These are phyloP conservation scores for Nothobranchius kuhntae DNA, from an alignment of 2,113 vertebrate genomes.

Conservation along the genomic window DNA sequence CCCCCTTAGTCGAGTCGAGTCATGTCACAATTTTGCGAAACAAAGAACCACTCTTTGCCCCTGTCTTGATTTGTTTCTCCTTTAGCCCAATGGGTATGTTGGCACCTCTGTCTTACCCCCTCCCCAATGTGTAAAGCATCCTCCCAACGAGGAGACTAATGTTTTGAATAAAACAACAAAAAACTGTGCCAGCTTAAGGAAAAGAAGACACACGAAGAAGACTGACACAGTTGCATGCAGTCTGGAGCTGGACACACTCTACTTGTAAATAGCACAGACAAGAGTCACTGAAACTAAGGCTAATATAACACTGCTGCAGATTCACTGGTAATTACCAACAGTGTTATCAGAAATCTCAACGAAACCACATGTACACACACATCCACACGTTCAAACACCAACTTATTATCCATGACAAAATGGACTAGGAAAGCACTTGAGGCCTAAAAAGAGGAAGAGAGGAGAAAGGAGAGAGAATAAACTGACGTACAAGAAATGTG, in stretches of 20 bases:
- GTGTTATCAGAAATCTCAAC: slow-evolving; percentile 66
- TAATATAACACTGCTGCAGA: slow-evolving; percentile 71
- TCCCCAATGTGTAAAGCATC: slow-evolving; percentile 65
- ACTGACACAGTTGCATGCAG: slow-evolving; percentile 49
- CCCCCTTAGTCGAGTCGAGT: slow-evolving; percentile 29
- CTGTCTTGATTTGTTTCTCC: slow-evolving; percentile 18
- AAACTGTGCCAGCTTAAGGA: slow-evolving; percentile 67
- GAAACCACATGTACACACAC: slow-evolving; percentile 60
- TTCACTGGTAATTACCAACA: slow-evolving; percentile 58
- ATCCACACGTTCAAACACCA: slow-evolving; percentile 56
- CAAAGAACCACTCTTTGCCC: slow-evolving; percentile 21
- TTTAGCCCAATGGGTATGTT: slow-evolving; percentile 68
- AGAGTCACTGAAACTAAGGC: slow-evolving; percentile 68
- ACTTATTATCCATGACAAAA: slow-evolving; percentile 33
- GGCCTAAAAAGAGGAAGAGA: slow-evolving; percentile 37
- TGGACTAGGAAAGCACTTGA: slow-evolving; percentile 56
- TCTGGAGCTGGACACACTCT: slow-evolving; percentile 65
- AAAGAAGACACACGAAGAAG: slow-evolving; percentile 52
- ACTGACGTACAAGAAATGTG: slow-evolving; percentile 40
- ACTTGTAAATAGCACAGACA: slow-evolving; percentile 78
- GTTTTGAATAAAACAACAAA: slow-evolving; percentile 62
- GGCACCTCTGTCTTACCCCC: slow-evolving; percentile 80
- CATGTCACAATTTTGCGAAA: slow-evolving; percentile 19
- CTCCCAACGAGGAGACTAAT: slow-evolving; percentile 66
- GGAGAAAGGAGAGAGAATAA: slow-evolving; percentile 38